Percentiles rank a stretch among this genome's conserved stretches.
Evolutionary conservation across 2,888 invertebrate species (phyloP).

Genomic region (Epsilonema sp.): DNA sequence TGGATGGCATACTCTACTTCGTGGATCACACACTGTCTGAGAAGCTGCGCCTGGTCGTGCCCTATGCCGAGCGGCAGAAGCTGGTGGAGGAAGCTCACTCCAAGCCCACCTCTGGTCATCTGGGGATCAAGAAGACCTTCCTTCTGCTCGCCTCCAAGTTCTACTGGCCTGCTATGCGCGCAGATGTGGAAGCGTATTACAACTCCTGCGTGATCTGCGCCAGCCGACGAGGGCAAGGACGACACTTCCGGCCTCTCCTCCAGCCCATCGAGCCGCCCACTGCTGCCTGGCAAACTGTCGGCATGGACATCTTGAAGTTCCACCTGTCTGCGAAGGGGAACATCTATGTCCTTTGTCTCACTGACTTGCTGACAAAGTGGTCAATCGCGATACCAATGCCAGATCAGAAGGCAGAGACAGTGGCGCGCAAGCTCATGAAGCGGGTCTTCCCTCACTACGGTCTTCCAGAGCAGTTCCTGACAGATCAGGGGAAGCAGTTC

Average conservation of each 20-base stretch:
- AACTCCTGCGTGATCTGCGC: slow-evolving; percentile 11
- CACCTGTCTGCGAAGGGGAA: slow-evolving; percentile 8
- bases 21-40: no score
- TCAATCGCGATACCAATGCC: slow-evolving; percentile 15
- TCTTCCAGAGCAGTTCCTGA: slow-evolving; percentile 10
- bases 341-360: slow-evolving; percentile 12
- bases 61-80: background rate
- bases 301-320: no score
- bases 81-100: background rate
- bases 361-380: slow-evolving; percentile 12
- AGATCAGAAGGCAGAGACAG: no score
- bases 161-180: slow-evolving; percentile 11
- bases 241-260: background rate
- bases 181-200: slow-evolving; percentile 7
- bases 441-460: slow-evolving; percentile 11
- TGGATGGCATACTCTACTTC: no score
- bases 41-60: background rate
- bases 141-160: background rate
- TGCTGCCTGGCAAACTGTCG: no score
- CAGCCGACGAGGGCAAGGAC: slow-evolving; percentile 4
- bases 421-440: slow-evolving; percentile 14
- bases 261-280: no score
- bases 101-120: background rate
- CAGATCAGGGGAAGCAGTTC: slow-evolving; percentile 13
- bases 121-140: background rate